Conservation (phyloP, 2,888 invertebrate species). For the Rhodophaea formosa region DNA sequence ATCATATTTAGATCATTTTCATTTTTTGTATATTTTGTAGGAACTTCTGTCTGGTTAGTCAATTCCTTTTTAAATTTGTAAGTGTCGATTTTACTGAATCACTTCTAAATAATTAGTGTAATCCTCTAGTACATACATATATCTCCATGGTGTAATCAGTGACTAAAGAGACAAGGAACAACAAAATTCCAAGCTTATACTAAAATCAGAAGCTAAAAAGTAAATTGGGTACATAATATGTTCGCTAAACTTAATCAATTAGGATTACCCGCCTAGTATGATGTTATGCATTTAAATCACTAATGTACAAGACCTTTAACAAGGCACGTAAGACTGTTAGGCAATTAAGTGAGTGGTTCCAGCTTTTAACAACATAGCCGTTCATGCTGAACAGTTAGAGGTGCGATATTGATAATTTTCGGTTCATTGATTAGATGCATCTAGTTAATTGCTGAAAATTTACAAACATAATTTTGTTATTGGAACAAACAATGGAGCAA, state of each 20-base stretch:
- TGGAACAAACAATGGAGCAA: background rate
- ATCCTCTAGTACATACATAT: no score
- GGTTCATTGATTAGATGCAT: constrained; percentile 15
- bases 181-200: no score
- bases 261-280: background rate
- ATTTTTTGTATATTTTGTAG: no score
- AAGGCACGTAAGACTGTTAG: background rate
- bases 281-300: constrained; percentile 1
- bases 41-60: no score
- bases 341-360: background rate
- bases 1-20: no score
- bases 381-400: constrained; percentile 15
- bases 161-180: no score
- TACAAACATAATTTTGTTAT: constrained; percentile 16
- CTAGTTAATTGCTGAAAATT: constrained; percentile 22
- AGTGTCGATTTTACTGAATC: no score
- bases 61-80: no score
- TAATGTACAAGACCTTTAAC: constrained; percentile 3
- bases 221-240: no score
- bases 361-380: constrained; percentile 12
- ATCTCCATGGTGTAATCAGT: no score
- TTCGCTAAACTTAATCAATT: background rate
- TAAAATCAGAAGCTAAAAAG: no score
- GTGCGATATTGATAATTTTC: constrained; percentile 10
- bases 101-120: no score